These are phyloP conservation scores for Chydorus sphaericus DNA, from an alignment of 2,888 invertebrate genomes.

Conservation along the genomic window DNA sequence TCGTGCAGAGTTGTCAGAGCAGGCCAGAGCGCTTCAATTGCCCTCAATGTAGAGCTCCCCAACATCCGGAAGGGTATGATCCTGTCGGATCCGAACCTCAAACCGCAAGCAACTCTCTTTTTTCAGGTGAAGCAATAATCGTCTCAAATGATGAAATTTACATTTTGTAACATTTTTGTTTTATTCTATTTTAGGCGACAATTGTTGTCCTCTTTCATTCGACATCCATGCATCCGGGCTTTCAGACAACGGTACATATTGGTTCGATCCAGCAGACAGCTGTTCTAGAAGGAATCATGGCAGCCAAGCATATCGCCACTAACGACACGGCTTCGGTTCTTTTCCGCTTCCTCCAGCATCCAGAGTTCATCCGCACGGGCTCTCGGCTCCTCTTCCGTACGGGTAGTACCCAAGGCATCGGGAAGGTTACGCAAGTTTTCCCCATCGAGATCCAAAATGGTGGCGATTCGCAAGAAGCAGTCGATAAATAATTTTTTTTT, in stretches of 20 bases:
- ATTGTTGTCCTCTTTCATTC: slow-evolving; percentile 79
- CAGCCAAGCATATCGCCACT: slow-evolving; percentile 50
- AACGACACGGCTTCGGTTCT: slow-evolving; percentile 74
- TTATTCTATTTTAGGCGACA: slow-evolving; percentile 50
- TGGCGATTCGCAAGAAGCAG: no score
- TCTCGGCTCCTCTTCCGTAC: slow-evolving; percentile 69
- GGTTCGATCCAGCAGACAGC: slow-evolving; percentile 92
- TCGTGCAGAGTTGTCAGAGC: slow-evolving; percentile 76
- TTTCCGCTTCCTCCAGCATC: slow-evolving; percentile 75
- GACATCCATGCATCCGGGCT: slow-evolving; percentile 65
- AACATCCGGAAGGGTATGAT: slow-evolving; percentile 63
- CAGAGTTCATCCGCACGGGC: slow-evolving; percentile 69
- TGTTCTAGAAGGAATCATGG: slow-evolving; percentile 54
- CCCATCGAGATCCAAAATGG: slow-evolving; percentile 26
- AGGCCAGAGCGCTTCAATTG: slow-evolving; percentile 76
- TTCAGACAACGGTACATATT: slow-evolving; percentile 86
- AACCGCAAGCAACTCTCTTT: slow-evolving; percentile 36
- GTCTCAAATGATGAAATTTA: background rate
- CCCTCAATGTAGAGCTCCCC: slow-evolving; percentile 44
- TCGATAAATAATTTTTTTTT: no score
- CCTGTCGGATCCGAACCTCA: slow-evolving; percentile 39
- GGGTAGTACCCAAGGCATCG: slow-evolving; percentile 71
- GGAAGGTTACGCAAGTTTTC: slow-evolving; percentile 62
- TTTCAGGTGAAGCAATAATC: slow-evolving; percentile 33
- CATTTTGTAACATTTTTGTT: slow-evolving; percentile 2